A percentile compares a stretch with the other conserved stretches of the same genome.
Evolutionary conservation across 2,888 invertebrate genomes (phyloP).

Genomic region (Tenthredo notha): DNA sequence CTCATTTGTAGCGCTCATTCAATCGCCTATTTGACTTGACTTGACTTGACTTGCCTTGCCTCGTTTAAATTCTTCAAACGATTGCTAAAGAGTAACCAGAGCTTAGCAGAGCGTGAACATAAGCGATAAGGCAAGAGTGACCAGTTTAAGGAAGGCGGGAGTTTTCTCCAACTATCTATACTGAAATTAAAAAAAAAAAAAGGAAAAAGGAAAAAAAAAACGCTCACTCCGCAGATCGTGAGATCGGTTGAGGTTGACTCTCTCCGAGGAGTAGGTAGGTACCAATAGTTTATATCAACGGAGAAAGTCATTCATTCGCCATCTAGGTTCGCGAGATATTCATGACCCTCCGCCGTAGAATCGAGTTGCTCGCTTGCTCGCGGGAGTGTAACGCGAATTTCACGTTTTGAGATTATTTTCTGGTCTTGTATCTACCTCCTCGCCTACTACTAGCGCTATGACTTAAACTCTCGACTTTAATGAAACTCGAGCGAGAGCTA

Average conservation of each 20-base stretch:
- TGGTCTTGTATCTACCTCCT: not conserved
- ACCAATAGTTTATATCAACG: conserved; percentile 9
- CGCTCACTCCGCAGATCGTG: not conserved
- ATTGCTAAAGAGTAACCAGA: not conserved
- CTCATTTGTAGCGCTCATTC: not conserved
- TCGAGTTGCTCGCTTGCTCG: not conserved
- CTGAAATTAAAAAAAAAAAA: not conserved
- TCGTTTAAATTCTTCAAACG: not conserved
- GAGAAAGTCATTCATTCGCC: conserved; percentile 31
- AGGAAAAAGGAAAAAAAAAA: too few species aligned
- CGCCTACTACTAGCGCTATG: not conserved
- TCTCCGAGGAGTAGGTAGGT: not conserved
- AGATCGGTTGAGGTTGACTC: conserved; percentile 14
- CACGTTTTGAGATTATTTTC: conserved; percentile 34
- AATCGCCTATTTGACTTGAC: not conserved
- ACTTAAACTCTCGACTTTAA: conserved; percentile 33
- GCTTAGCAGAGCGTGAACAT: not conserved
- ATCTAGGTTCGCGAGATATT: conserved; percentile 9
- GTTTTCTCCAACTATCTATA: not conserved
- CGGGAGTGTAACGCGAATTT: conserved; percentile 19
- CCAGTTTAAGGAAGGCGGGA: not conserved
- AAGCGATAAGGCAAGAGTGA: not conserved
- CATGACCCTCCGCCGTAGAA: not conserved
- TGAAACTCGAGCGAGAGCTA: conserved; percentile 50
- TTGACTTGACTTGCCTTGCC: not conserved